Evolutionary conservation across 2,797 vertebrate genomes (phyloP).

Genomic region (Podargus strigoides): DNA sequence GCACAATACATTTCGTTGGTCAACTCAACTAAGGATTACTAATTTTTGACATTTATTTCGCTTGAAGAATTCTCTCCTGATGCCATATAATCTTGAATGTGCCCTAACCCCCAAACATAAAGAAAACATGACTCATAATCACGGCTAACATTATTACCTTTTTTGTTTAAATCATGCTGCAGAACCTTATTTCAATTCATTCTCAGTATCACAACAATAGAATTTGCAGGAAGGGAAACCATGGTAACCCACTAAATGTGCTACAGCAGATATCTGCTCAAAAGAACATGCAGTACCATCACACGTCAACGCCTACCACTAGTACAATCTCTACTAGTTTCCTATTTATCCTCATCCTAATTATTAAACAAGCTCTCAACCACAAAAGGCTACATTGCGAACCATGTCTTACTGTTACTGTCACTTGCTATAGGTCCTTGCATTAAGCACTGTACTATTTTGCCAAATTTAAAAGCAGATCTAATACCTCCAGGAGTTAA

Average conservation of each 20-base stretch:
- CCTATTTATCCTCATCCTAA: slow-evolving; percentile 61
- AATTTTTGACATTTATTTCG: not conserved
- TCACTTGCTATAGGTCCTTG: slow-evolving; percentile 22
- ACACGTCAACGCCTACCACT: slow-evolving; percentile 68
- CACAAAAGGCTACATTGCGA: slow-evolving; percentile 37
- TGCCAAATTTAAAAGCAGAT: slow-evolving; percentile 49
- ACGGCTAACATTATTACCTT: slow-evolving; percentile 32
- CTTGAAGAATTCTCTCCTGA: not conserved
- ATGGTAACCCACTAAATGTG: slow-evolving; percentile 77
- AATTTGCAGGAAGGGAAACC: slow-evolving; percentile 75
- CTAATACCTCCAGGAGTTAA: slow-evolving; percentile 43
- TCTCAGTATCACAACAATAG: slow-evolving; percentile 69
- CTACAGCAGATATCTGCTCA: slow-evolving; percentile 68
- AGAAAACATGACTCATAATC: slow-evolving; percentile 40
- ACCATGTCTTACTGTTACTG: slow-evolving; percentile 21
- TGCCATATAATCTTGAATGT: not conserved
- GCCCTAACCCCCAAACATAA: not conserved
- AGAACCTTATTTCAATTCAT: slow-evolving; percentile 67
- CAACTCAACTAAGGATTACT: not conserved
- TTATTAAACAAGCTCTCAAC: slow-evolving; percentile 63
- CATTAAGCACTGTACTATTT: slow-evolving; percentile 4
- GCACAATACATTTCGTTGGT: not conserved
- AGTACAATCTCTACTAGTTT: slow-evolving; percentile 60
- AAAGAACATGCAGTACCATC: slow-evolving; percentile 75
- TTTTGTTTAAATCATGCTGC: slow-evolving; percentile 37